Conservation (phyloP, 2,888 invertebrate genomes). For the Acanthosepion lycidas region DNA sequence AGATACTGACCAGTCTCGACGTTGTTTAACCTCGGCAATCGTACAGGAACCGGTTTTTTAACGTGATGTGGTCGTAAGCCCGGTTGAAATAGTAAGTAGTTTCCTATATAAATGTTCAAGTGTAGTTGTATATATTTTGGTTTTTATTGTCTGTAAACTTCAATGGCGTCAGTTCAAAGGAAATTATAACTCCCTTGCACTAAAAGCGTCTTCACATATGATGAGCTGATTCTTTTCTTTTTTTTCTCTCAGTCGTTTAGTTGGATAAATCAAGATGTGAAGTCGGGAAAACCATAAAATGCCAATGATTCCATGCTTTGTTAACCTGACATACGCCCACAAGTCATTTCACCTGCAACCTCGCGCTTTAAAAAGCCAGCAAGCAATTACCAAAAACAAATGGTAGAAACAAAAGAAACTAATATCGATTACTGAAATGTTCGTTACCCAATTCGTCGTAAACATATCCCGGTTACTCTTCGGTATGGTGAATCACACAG, state of each 20-base stretch:
- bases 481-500: background rate
- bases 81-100: no score
- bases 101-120: no score
- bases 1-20: no score
- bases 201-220: no score
- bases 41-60: no score
- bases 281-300: background rate
- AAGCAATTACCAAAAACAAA: background rate
- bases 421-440: constrained; percentile 4
- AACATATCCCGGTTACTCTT: background rate
- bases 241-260: background rate
- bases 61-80: no score
- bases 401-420: background rate
- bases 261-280: background rate
- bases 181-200: no score
- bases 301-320: background rate
- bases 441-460: background rate
- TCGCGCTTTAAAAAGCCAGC: background rate
- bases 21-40: no score
- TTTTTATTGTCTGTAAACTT: no score
- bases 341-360: background rate
- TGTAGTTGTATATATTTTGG: no score
- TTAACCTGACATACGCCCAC: background rate
- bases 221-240: no score
- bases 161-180: no score